A percentile compares a stretch with the other conserved stretches of the same genome.
These are phyloP conservation scores for Theonella swinhoei DNA, from an alignment of 37 sponge, comb jelly and placozoan genomes.

Conservation along the genomic window DNA sequence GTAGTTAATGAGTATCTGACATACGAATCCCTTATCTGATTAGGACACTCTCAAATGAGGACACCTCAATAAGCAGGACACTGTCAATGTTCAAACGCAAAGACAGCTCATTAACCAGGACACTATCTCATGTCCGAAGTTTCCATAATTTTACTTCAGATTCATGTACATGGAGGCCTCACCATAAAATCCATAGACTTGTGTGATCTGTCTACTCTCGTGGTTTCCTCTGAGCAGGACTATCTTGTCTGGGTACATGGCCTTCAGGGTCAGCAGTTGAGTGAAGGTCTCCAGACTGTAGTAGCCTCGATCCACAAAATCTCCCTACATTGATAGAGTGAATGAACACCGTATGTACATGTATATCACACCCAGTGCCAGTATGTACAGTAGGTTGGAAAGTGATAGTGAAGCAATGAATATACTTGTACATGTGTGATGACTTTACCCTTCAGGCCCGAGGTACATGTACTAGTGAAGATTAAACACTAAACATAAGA, in stretches of 20 bases:
- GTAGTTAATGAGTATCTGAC: too few species aligned
- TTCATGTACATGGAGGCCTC: constrained; percentile 1
- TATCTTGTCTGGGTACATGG: constrained; percentile 88
- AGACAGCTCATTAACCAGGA: not conserved
- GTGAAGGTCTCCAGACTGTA: constrained; percentile 99
- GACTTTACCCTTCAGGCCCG: too few species aligned
- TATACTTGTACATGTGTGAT: too few species aligned
- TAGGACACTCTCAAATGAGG: not conserved
- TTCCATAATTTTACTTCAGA: not conserved
- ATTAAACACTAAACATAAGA: too few species aligned
- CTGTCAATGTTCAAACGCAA: too few species aligned
- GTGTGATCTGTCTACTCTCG: constrained; percentile 98
- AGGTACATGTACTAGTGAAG: too few species aligned
- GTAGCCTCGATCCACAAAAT: constrained; percentile 99
- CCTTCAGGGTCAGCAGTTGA: constrained; percentile 88
- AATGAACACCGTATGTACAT: not conserved
- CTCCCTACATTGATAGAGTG: constrained; percentile 72
- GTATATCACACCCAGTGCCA: not conserved
- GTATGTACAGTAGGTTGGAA: not conserved
- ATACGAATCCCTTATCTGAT: not conserved
- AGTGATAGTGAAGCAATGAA: not conserved
- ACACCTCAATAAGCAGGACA: too few species aligned
- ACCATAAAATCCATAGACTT: constrained; percentile 99
- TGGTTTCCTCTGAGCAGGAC: constrained; percentile 97
- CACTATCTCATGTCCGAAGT: not conserved